Base-by-base conservation (phyloP, 2,113 vertebrate species). In the Lipotes vexillifer region DNA sequence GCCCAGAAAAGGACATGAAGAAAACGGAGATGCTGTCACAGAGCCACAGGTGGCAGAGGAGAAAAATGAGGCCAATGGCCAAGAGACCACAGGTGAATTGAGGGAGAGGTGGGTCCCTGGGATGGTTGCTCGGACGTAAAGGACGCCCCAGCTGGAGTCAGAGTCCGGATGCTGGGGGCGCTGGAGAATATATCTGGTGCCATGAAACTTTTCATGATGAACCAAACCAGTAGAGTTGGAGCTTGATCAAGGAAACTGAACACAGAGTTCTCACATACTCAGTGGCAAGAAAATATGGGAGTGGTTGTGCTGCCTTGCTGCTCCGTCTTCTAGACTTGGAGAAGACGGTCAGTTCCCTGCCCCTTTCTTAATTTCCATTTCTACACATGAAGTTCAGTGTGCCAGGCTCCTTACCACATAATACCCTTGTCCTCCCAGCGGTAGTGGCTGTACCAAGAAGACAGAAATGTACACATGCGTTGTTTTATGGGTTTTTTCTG, bases 1-100 rank as follows among this genome's bases (percentile, higher is more conserved):
- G 66, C 99, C 99, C 55, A 99, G 99, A 96, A 99, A 99, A 66
- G 94, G 98, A 17, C 97, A 21, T 66, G 99, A 99, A 38, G 99
- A 99, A 91, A 99, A 99, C 38, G 99, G 98, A 77, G 98, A 99
- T 74, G 69, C 74, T 3, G 95, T 61, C 75, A 83, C 95, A 10
- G 97, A 98, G 59, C 98, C 97, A 69, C 98, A 97, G 96, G 96
- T 94, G 93, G 89, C 86, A 33, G 98, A 98, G 75, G 97, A 96
- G 97, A 99, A 61, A 92, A 98, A 81, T 21, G 97, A 84, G 80
- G 90, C 95, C 98, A 99, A 99, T 74, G 99, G 99, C 92, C 99
- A 98, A 2, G 90, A 98, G 61, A 94, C 98, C 87, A 98, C 99
- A 96, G 99, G 99, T 99, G 96, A 99, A 98, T 44, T 9, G 86